Base-by-base conservation (phyloP, 2,888 invertebrate species). In the Spialia ferax region DNA sequence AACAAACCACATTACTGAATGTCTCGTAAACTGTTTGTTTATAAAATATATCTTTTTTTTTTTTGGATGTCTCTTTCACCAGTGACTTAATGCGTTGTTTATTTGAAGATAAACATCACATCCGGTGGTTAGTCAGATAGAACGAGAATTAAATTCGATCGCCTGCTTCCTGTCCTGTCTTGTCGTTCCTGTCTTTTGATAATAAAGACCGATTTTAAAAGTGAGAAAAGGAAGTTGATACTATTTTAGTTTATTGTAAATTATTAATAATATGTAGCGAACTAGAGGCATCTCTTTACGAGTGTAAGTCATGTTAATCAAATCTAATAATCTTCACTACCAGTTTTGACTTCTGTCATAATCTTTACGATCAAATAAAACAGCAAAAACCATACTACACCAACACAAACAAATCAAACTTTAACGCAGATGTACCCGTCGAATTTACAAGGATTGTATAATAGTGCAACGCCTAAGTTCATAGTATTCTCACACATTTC, bases 401-500 rank as follows among this genome's bases (percentile, higher is more conserved):
- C 15, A 8, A n/a, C 11, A 20, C 20, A 20, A 3, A 20, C n/a
- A n/a, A n/a, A n/a, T n/a, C n/a, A 48, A 48, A 11, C 48, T 18
- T 48, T 20, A 10, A 29, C 10, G 29, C 10, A 29, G 1, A 15
- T 42, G 38, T 13, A n/a, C 38, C 38, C n/a, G 42, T 45, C 11
- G 45, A 59, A 52, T 63, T 38, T 18, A 52, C 66, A 48, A 22
- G 13, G 45, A 69, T 71, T 69, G 57, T 69, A 69, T 64, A 67
- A 67, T 42, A 60, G 42, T 66, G 29, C 38, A 22, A 18, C 59
- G 23, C 55, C 72, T n/a, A 73, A 73, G 74, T 73, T 72, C 69
- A 68, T 59, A 70, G 74, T 70, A 74, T 74, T 86, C 83, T 82
- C 83, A 82, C 76, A 82, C 81, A 84, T 85, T 86, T 84, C 79